Evolutionary conservation across 2,888 invertebrate species (phyloP).

Genomic region (Zelleria hepariella): DNA sequence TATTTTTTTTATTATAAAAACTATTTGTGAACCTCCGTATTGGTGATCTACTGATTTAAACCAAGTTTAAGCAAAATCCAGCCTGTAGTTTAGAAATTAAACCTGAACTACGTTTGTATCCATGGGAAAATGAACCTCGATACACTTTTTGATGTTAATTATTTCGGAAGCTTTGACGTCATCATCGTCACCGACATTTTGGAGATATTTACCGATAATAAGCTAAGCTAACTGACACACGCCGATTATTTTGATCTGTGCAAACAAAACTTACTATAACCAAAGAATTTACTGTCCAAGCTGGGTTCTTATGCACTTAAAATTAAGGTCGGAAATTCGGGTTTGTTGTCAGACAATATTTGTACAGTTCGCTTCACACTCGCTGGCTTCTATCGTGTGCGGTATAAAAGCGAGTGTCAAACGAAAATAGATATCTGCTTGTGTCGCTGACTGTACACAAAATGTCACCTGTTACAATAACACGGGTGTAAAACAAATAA

Average conservation of each 20-base stretch:
- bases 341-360: no score
- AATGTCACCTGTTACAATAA: slow-evolving; percentile 41
- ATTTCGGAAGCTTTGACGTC: neutral
- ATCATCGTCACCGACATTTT: neutral
- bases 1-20: no score
- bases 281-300: neutral
- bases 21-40: no score
- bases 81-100: no score
- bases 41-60: no score
- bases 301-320: neutral
- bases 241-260: slow-evolving; percentile 42
- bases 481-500: neutral
- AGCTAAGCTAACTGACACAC: slow-evolving; percentile 9
- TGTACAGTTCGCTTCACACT: no score
- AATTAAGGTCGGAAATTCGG: neutral
- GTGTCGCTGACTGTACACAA: neutral
- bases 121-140: no score
- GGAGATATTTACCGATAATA: slow-evolving; percentile 2
- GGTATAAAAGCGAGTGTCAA: neutral
- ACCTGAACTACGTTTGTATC: no score
- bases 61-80: no score
- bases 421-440: no score
- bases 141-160: neutral
- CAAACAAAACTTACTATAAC: slow-evolving; percentile 23
- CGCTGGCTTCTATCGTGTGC: no score